Conservation (phyloP, 2,797 vertebrate species). For the Dipus sagitta region DNA sequence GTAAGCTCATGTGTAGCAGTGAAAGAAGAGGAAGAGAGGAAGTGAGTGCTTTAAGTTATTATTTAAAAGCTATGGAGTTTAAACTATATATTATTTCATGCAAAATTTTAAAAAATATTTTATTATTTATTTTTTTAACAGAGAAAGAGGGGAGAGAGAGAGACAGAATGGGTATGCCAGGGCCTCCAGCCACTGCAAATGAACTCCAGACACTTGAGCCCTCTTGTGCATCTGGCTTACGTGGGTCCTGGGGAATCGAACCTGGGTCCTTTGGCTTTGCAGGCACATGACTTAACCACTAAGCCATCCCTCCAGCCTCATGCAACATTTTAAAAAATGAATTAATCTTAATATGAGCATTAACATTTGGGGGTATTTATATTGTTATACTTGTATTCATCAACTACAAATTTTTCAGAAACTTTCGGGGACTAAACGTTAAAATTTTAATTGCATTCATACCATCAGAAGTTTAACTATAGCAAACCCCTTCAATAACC, state of each 20-base stretch:
- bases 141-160: no score
- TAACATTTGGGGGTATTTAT: neutral
- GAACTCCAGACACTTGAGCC: no score
- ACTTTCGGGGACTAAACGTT: neutral
- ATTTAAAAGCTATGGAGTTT: neutral
- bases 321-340: neutral
- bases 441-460: constrained; percentile 27
- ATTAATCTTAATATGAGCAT: neutral
- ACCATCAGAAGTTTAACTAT: constrained; percentile 12
- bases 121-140: no score
- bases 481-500: neutral
- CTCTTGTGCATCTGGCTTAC: no score
- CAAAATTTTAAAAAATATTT: neutral
- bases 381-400: neutral
- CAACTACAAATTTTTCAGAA: neutral
- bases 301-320: neutral
- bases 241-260: no score
- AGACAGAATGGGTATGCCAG: no score
- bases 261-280: no score
- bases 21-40: neutral
- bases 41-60: neutral
- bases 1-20: neutral
- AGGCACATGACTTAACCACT: no score
- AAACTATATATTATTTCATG: neutral
- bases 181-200: no score